Evolutionary conservation across 2,888 invertebrate genomes (phyloP), one percentile per base, ranked within the genome.

Genomic region (Sphaerophoria taeniata): DNA sequence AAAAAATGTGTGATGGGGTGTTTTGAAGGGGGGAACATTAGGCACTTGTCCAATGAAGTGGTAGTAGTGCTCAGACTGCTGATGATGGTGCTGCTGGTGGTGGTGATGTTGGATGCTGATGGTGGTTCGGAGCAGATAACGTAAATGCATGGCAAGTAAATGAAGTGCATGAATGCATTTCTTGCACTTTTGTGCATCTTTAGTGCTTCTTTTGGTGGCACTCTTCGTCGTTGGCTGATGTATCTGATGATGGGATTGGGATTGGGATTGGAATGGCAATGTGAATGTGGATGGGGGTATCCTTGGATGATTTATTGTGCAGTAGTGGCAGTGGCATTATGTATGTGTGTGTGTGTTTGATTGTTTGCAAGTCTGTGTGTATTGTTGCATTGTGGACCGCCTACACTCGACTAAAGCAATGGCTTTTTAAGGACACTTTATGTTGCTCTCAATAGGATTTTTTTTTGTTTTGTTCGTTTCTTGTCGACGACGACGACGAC

Each of bases 151-250:
- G 74, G 74, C 85, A 70, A 85, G 81, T 85, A 85, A 85, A 85
- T 85, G 85, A 85, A 85, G 77, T 85, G 85, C 81, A 81, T 85
- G 80, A 61, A 85, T 85, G 85, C 85, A 85, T 85, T 85, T 85
- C 85, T 85, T 85, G 85, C 85, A 85, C 81, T 85, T 85, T 81
- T 80, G 81, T 85, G 85, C 76, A 80, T 85, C 85, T 85, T 85
- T 70, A 70, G 56, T 70, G 70, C 72, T 78, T 75, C 67, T 63
- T 75, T 39, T 67, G 53, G 63, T 75, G 49, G 56, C 80, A 67
- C 67, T 69, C 75, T 39, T 31, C 72, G 74, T 49, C 69, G 74
- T 79, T 85, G 76, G 76, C 73, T 85, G 85, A 67, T 53, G 53
- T 33, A 34, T 16, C 67, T 67, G 24, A 51, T 67, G 24, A 24